Base-by-base conservation (phyloP, 2,113 vertebrate genomes). In the Nesogale talazaci region DNA sequence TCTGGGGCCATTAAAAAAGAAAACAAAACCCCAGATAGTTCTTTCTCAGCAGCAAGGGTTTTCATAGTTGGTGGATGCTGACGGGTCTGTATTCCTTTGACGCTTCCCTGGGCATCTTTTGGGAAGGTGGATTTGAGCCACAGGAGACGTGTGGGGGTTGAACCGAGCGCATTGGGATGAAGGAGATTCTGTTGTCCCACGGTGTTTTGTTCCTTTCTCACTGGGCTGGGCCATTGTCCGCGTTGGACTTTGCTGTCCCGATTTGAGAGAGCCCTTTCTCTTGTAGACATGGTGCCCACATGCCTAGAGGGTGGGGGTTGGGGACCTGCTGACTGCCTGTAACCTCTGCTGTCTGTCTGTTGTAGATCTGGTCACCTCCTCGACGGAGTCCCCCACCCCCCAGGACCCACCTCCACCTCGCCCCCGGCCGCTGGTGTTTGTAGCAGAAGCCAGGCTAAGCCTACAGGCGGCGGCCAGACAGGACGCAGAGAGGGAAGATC, bases 311-410 rank as follows among this genome's bases (percentile, higher is more conserved):
- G 67, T 84, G 27, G 46, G 46, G 46, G n/a, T n/a, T n/a, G 46
- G 46, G 9, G 46, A 56, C 38, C 17, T 40, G 20, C 83, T 56
- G 59, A 15, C 19, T n/a, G 20, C 15, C 38, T 95, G 23, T 98
- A 89, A 95, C 74, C 2, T 79, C 2, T 84, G n/a, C 46, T 88
- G 61, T 96, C 7, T 97, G 6, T 98, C 16, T 67, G 0, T 98
- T 98, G 83, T 98, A 99, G 98, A 98, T 97, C 29, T 97, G 93
- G 97, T 94, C 61, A 86, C 95, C 38, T 91, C 97, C 90, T 93
- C 94, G 92, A 95, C 25, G 8, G 97, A 96, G 6, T 69, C 74
- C 25, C 16, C 83, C n/a, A 34, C 57, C 0, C 85, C 81, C 56
- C 91, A 86, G 2, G 77, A 96, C 95, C 90, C 95, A n/a, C 86